phyloP scores from a whole-genome alignment of 2,113 vertebrate species.

The Lophura nycthemera region DNA sequence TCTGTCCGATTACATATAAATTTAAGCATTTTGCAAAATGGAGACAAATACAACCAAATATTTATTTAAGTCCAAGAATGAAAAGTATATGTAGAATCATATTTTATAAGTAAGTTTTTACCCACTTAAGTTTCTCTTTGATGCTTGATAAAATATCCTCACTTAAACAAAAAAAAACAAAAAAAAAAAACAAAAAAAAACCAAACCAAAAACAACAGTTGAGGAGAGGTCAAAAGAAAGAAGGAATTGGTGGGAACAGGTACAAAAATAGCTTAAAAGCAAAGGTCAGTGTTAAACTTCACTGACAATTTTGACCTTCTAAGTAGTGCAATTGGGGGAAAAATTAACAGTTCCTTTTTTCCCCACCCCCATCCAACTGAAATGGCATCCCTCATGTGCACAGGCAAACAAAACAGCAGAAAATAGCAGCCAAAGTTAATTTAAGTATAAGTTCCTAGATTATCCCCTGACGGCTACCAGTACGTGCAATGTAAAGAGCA shows the following conservation, averaged over 20 bases:
- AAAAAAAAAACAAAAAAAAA: not conserved
- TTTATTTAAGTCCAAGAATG: not conserved
- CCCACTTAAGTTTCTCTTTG: not conserved
- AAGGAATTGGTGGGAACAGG: not conserved
- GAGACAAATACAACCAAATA: not conserved
- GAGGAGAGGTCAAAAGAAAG: not conserved
- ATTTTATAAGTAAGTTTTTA: not conserved
- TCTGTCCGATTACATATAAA: not conserved
- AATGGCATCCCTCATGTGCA: not conserved
- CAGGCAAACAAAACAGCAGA: not conserved
- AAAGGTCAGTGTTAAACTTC: constrained; percentile 19
- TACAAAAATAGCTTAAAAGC: constrained; percentile 16
- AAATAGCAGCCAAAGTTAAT: constrained; percentile 42
- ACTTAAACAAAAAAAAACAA: not conserved
- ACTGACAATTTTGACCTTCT: constrained; percentile 47
- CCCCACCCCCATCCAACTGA: not conserved
- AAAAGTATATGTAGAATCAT: not conserved
- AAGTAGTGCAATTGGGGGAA: not conserved
- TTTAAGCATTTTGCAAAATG: not conserved
- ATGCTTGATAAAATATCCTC: not conserved
- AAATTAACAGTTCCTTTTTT: constrained; percentile 29
- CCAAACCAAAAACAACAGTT: not conserved
- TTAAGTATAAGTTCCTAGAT: constrained; percentile 6
- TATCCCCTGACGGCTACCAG: not conserved
- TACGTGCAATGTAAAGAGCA: not conserved